Evolutionary conservation across 1,140 invertebrate species (phyloP).

Genomic region (Drosophila murphyi): DNA sequence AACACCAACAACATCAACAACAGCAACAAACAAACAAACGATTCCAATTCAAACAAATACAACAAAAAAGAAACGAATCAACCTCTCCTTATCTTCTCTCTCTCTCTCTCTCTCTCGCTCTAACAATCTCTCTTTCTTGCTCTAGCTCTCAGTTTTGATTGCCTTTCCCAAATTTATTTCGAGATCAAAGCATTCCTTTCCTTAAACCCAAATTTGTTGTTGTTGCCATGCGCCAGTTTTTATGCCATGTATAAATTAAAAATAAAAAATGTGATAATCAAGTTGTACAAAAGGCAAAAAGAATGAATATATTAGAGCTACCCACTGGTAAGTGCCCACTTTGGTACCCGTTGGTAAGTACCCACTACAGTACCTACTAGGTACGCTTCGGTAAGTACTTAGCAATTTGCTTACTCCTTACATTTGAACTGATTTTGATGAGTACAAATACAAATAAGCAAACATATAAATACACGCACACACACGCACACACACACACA

Average conservation of each 20-base stretch:
- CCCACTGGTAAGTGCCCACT: no score
- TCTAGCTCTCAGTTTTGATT: neutral
- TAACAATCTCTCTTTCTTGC: neutral
- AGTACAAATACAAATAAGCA: neutral
- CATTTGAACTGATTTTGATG: no score
- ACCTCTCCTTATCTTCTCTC: neutral
- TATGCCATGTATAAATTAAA: neutral
- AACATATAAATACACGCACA: neutral
- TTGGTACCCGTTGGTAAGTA: no score
- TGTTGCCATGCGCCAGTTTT: neutral
- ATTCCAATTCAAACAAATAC: slow-evolving; percentile 43
- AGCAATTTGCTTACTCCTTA: no score
- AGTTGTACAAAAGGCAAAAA: no score
- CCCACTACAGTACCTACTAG: no score
- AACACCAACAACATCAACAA: slow-evolving; percentile 49
- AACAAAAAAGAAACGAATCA: slow-evolving; percentile 28
- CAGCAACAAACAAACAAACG: slow-evolving; percentile 44
- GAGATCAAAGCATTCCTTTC: slow-evolving; percentile 33
- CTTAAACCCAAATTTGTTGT: slow-evolving; percentile 7
- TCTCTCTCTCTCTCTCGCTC: neutral
- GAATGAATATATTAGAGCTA: no score
- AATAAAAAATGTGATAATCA: no score
- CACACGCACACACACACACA: neutral
- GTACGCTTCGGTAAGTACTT: no score
- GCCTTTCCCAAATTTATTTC: slow-evolving; percentile 9